Evolutionary conservation across 2,888 invertebrate genomes (phyloP).

Genomic region (Smittia aterrima): DNA sequence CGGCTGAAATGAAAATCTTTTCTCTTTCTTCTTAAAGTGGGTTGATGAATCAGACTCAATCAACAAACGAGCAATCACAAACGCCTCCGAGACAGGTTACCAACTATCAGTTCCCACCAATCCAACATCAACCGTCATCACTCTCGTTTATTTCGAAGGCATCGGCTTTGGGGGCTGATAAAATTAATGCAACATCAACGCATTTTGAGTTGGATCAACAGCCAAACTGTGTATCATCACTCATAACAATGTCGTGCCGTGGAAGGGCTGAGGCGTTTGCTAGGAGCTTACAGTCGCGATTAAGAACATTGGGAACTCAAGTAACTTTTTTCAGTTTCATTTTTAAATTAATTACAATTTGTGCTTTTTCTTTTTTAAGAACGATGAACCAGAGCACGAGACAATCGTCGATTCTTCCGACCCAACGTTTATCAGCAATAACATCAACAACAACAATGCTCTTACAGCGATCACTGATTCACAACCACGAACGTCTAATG

Average conservation of each 20-base stretch:
- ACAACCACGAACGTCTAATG: conserved; percentile 44
- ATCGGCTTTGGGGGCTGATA: conserved; percentile 4
- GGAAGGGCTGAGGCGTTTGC: conserved; percentile 80
- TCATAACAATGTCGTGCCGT: conserved; percentile 67
- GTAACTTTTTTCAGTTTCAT: conserved; percentile 45
- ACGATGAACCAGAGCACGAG: conserved; percentile 17
- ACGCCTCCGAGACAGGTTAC: not conserved
- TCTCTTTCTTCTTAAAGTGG: conserved; percentile 11
- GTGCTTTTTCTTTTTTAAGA: not conserved
- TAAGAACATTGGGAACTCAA: conserved; percentile 67
- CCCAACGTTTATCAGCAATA: conserved; percentile 4
- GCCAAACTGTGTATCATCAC: conserved; percentile 56
- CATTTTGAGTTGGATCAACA: conserved; percentile 33
- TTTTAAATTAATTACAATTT: not conserved
- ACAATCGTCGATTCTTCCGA: conserved; percentile 48
- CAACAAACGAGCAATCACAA: conserved; percentile 12
- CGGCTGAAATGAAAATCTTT: not conserved
- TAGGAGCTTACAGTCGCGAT: conserved; percentile 69
- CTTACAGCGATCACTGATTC: conserved; percentile 44
- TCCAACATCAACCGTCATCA: conserved; percentile 24
- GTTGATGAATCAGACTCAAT: conserved; percentile 35
- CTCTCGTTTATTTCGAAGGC: not conserved
- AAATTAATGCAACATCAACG: conserved; percentile 20
- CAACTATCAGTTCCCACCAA: conserved; percentile 12
- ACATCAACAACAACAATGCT: conserved; percentile 43